These are phyloP conservation scores for Sinocyclocheilus anophthalmus DNA, from an alignment of 2,113 vertebrate species.

Conservation along the genomic window DNA sequence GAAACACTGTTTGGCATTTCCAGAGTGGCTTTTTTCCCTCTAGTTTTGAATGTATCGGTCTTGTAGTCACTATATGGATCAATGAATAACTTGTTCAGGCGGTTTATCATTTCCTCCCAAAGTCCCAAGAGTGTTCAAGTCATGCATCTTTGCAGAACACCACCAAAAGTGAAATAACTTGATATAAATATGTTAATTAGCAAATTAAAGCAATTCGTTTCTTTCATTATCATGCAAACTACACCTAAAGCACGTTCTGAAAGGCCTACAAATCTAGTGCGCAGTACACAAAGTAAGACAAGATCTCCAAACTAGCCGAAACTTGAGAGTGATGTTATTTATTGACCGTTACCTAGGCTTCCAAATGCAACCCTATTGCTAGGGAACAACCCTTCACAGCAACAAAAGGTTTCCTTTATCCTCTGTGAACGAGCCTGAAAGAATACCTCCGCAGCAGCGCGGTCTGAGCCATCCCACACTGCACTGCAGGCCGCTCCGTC, in stretches of 20 bases:
- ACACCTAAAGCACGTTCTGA: background rate
- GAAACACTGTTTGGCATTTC: background rate
- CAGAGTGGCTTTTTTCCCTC: background rate
- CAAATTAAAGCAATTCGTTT: background rate
- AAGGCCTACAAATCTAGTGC: background rate
- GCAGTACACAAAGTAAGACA: constrained; percentile 45
- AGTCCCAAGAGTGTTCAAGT: background rate
- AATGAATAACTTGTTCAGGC: constrained; percentile 48
- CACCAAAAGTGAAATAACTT: background rate
- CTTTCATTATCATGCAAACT: background rate
- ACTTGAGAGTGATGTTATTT: constrained; percentile 67
- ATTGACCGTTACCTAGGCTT: constrained; percentile 67
- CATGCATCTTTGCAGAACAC: background rate
- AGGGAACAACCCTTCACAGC: constrained; percentile 79
- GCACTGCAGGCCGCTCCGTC: background rate
- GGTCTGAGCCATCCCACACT: constrained; percentile 45
- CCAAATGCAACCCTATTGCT: constrained; percentile 81
- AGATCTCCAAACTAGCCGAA: constrained; percentile 51
- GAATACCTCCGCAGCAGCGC: constrained; percentile 63
- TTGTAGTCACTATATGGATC: background rate
- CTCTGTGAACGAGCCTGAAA: constrained; percentile 59
- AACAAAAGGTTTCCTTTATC: constrained; percentile 75
- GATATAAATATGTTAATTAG: background rate
- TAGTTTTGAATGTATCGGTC: background rate
- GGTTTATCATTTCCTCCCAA: constrained; percentile 15